Conservation (phyloP, 1,140 invertebrate genomes). For the Neodiprion virginianus region DNA sequence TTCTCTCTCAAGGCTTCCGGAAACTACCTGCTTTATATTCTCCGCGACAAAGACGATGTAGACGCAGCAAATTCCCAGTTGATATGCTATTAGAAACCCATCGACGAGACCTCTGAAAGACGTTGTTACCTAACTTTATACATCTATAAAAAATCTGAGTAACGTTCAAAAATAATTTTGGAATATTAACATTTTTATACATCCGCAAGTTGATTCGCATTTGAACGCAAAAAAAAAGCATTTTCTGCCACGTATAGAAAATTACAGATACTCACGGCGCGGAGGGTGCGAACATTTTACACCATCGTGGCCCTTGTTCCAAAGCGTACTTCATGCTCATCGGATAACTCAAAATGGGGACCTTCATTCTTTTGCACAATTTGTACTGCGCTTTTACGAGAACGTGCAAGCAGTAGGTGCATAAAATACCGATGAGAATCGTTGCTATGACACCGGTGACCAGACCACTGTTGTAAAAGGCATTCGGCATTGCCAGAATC, state of each 20-base stretch:
- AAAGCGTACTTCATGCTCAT: constrained; percentile 70
- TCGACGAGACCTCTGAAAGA: constrained; percentile 65
- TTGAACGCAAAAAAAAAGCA: too few species aligned
- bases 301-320: constrained; percentile 63
- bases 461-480: constrained; percentile 75
- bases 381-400: constrained; percentile 67
- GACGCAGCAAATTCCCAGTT: constrained; percentile 89
- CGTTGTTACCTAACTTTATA: background rate
- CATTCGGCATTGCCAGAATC: constrained; percentile 82
- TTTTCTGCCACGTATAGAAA: too few species aligned
- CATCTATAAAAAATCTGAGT: too few species aligned
- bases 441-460: constrained; percentile 67
- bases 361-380: constrained; percentile 62
- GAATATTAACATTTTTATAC: too few species aligned
- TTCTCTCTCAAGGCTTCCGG: constrained; percentile 49
- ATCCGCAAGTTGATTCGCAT: too few species aligned
- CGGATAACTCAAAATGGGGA: constrained; percentile 70
- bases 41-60: constrained; percentile 87
- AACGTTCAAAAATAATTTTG: too few species aligned
- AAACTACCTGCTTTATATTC: constrained; percentile 70
- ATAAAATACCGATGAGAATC: constrained; percentile 66
- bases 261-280: constrained; percentile 60
- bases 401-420: constrained; percentile 73
- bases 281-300: constrained; percentile 61
- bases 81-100: constrained; percentile 81